Percentiles rank a stretch among this genome's conserved stretches.
These are phyloP conservation scores for Melopsittacus undulatus DNA, from an alignment of 2,797 vertebrate species.

Conservation along the genomic window DNA sequence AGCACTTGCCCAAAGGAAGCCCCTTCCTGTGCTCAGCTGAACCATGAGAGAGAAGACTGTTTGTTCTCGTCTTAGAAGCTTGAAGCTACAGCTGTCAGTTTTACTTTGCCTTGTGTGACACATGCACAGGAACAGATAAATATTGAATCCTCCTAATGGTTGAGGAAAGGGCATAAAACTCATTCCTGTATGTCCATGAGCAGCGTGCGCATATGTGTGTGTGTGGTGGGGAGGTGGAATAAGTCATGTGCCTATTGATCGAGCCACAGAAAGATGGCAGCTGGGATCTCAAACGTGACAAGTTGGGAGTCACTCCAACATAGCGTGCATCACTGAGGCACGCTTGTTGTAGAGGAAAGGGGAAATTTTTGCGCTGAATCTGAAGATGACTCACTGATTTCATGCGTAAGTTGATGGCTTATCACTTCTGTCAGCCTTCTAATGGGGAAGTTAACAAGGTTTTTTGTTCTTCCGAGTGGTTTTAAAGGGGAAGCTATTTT, in stretches of 20 bases:
- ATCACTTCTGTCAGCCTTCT: constrained; percentile 24
- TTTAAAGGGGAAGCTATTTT: constrained; percentile 1
- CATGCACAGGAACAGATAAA: neutral
- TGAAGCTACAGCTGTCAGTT: constrained; percentile 2
- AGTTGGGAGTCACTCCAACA: neutral
- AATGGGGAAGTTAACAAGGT: neutral
- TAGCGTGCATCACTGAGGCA: neutral
- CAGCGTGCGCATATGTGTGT: no score
- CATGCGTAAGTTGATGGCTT: neutral
- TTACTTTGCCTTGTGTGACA: neutral
- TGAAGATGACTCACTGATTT: constrained; percentile 29
- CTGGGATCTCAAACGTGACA: neutral
- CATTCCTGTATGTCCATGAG: neutral
- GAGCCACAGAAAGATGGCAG: neutral
- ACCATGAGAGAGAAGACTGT: neutral
- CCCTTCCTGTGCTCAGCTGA: neutral
- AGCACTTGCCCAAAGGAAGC: constrained; percentile 9
- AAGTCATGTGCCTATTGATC: neutral
- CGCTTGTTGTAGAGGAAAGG: neutral
- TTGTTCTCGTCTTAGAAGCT: neutral
- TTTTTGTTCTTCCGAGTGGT: neutral
- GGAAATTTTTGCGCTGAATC: neutral
- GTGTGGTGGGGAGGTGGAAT: neutral
- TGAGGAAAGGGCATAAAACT: neutral
- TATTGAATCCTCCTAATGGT: neutral